Evolutionary conservation across 2,888 invertebrate species (phyloP), one percentile per base, ranked within the genome.

Genomic region (Apotomis turbidana): DNA sequence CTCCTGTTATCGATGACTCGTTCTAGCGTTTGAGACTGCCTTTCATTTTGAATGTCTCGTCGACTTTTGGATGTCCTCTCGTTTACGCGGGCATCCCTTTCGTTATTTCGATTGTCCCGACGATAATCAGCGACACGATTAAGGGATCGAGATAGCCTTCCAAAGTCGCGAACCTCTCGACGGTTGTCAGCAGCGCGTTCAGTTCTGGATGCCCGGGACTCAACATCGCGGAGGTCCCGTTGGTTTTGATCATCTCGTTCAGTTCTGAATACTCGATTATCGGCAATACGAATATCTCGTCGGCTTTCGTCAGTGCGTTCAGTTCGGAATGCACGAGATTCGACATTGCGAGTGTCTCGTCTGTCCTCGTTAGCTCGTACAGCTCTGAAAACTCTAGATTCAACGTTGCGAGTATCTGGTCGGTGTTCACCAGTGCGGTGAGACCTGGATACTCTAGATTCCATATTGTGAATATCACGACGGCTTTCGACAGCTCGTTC

Each of bases 1-100:
- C 68, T 70, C 9, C 55, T 73, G 36, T 46, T 60, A 46, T 15
- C 55, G 27, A 41, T n/a, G 15, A 36, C 51, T 13, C 61, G 13
- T 51, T 57, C 49, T 67, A n/a, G 41, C 12, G 41, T 51, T 44
- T 61, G 67, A 10, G 49, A 13, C 36, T n/a, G 44, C 54, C 41
- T 41, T 41, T 41, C 41, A 41, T 41, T 41, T 41, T 6, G 41
- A 41, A 41, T 5, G 41, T 41, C 6, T 41, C 41, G 41, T 41
- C 41, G 41, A 41, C 41, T 41, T 41, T 41, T 1, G 41, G 41
- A 6, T 41, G 41, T 41, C 41, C 41, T 41, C 41, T 41, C 41
- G 41, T 41, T 41, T 6, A 41, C 6, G 6, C 41, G 41, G 41
- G 41, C 41, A 41, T 41, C 41, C 41, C 41, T 41, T 41, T 41